Percentiles rank a stretch among this genome's conserved stretches.
phyloP scores from a whole-genome alignment of 2,113 vertebrate genomes.

The Melanotaenia duboulayi region DNA sequence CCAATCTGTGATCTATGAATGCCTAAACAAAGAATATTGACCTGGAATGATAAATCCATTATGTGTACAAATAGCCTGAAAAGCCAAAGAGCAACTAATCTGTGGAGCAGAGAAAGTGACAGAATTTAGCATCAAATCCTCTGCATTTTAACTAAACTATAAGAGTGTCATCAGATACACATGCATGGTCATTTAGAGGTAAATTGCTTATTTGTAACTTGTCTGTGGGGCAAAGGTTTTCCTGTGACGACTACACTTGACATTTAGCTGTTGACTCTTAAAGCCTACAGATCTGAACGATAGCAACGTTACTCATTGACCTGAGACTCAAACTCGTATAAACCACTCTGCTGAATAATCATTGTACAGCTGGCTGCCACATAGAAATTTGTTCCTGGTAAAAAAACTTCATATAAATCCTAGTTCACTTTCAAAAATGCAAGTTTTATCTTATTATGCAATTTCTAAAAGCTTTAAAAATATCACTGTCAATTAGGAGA shows the following conservation, averaged over 20 bases:
- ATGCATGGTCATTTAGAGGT: background rate
- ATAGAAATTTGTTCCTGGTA: conserved; percentile 11
- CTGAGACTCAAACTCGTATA: conserved; percentile 50
- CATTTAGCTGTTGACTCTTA: conserved; percentile 63
- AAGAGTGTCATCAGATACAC: background rate
- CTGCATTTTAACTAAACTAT: background rate
- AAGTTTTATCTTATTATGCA: conserved; percentile 21
- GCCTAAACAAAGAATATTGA: background rate
- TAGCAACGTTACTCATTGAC: conserved; percentile 77
- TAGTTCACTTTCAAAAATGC: conserved; percentile 15
- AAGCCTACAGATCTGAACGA: conserved; percentile 54
- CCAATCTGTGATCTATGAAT: background rate
- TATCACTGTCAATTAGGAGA: conserved; percentile 27
- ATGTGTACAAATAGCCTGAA: background rate
- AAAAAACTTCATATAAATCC: background rate
- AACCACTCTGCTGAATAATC: conserved; percentile 22
- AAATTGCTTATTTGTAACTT: conserved; percentile 26
- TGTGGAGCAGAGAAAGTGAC: background rate
- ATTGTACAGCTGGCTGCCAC: conserved; percentile 29
- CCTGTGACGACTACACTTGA: conserved; percentile 60
- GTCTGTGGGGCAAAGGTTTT: conserved; percentile 65
- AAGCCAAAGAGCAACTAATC: background rate
- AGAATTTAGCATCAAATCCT: background rate
- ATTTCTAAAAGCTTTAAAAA: conserved; percentile 24
- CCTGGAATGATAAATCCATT: background rate